These are phyloP conservation scores for Spermophilus dauricus DNA, from an alignment of 2,113 vertebrate species.

Conservation along the genomic window DNA sequence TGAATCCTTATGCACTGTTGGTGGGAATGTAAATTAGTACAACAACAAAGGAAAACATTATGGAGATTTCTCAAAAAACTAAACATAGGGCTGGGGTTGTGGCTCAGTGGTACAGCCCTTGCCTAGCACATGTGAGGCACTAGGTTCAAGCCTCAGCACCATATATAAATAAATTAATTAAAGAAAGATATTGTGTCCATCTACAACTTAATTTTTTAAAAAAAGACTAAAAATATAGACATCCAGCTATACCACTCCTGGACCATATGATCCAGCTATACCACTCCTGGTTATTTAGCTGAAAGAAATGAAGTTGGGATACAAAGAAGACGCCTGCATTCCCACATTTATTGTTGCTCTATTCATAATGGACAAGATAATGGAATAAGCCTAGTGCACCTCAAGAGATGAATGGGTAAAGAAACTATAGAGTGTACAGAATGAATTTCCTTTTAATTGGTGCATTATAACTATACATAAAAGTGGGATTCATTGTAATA, in stretches of 20 bases:
- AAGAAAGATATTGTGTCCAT: too few relatives aligned
- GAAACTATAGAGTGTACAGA: neutral
- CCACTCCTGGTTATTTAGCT: neutral
- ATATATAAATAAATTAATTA: too few relatives aligned
- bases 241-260: neutral
- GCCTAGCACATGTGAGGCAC: too few relatives aligned
- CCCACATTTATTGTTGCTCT: neutral
- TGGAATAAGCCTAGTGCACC: neutral
- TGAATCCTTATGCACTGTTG: neutral
- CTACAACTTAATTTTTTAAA: too few relatives aligned
- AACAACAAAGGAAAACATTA: neutral
- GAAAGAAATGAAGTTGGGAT: neutral
- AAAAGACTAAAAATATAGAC: too few relatives aligned
- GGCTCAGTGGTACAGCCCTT: too few relatives aligned
- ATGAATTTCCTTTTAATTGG: too few relatives aligned
- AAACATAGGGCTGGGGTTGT: neutral
- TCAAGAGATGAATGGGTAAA: neutral
- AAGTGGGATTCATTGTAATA: too few relatives aligned
- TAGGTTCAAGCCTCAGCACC: too few relatives aligned
- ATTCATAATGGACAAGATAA: neutral
- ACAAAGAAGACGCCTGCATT: neutral
- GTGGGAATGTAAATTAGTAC: neutral
- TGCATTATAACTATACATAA: too few relatives aligned
- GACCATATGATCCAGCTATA: neutral
- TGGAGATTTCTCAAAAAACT: neutral